A percentile compares a stretch with the other conserved stretches of the same genome.
Conservation (phyloP, 2,888 invertebrate genomes). For the Himalopsyche japonica region DNA sequence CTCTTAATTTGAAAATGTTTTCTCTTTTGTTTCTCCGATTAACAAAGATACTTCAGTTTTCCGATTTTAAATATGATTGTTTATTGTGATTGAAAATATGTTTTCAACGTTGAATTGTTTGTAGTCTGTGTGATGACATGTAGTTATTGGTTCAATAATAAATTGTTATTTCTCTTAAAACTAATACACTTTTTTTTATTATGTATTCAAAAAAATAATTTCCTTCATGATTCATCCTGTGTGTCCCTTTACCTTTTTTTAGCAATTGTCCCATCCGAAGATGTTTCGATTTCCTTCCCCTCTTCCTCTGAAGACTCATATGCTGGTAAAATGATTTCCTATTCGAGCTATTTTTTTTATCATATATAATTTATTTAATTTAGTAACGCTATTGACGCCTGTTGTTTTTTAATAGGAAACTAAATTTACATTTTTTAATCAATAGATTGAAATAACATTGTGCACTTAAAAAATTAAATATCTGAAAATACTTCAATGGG, state of each 20-base stretch:
- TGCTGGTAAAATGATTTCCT: not conserved
- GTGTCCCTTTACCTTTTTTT: not conserved
- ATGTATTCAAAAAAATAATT: not conserved
- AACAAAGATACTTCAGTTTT: not conserved
- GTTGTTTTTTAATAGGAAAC: too few species aligned
- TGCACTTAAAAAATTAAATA: too few species aligned
- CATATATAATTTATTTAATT: too few species aligned
- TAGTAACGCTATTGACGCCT: too few species aligned
- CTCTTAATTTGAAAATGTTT: not conserved
- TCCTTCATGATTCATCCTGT: not conserved
- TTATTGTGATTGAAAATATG: not conserved
- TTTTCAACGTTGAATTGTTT: not conserved
- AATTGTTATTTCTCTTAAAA: not conserved
- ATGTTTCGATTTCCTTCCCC: not conserved
- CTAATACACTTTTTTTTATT: not conserved
- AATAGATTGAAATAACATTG: too few species aligned
- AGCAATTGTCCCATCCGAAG: not conserved
- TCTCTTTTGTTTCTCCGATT: not conserved
- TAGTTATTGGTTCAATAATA: not conserved
- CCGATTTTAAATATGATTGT: not conserved
- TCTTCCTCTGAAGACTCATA: not conserved
- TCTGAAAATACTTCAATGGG: too few species aligned
- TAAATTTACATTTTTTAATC: too few species aligned
- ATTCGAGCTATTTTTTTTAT: not conserved
- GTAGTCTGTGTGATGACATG: not conserved